A percentile compares a stretch with the other conserved stretches of the same genome.
Conservation (phyloP, 2,113 vertebrate species). For the Nesoenas mayeri region DNA sequence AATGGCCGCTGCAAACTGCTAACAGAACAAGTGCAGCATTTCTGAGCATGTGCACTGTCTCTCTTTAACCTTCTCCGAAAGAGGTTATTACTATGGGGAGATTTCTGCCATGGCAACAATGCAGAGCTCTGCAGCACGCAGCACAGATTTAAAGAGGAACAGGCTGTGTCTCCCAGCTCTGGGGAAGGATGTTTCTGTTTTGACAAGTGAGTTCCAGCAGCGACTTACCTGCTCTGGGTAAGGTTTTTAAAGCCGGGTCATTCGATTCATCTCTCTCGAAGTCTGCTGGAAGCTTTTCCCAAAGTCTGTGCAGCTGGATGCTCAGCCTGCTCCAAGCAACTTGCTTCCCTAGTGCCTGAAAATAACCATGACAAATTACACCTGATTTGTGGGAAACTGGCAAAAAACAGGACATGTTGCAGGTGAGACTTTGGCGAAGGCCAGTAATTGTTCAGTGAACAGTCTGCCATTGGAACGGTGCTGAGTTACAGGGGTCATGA, state of each 20-base stretch:
- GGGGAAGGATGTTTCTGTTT: neutral
- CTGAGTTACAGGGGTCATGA: neutral
- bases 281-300: neutral
- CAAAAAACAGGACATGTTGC: neutral
- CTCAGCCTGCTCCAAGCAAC: neutral
- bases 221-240: neutral
- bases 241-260: neutral
- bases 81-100: conserved; percentile 72
- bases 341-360: neutral
- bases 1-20: conserved; percentile 72
- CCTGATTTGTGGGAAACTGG: neutral
- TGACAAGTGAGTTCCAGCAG: neutral
- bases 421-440: neutral
- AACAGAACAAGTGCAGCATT: conserved; percentile 56
- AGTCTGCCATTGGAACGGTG: neutral
- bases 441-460: neutral
- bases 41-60: conserved; percentile 73
- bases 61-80: conserved; percentile 66
- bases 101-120: conserved; percentile 76
- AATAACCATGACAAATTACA: neutral
- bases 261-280: neutral
- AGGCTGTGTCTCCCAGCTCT: neutral
- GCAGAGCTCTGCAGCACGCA: conserved; percentile 56
- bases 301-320: neutral
- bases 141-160: conserved; percentile 52